Percentiles rank a stretch among this genome's conserved stretches.
Evolutionary conservation across 2,113 vertebrate species (phyloP).

Genomic region (Petrocephalus microphthalmus): DNA sequence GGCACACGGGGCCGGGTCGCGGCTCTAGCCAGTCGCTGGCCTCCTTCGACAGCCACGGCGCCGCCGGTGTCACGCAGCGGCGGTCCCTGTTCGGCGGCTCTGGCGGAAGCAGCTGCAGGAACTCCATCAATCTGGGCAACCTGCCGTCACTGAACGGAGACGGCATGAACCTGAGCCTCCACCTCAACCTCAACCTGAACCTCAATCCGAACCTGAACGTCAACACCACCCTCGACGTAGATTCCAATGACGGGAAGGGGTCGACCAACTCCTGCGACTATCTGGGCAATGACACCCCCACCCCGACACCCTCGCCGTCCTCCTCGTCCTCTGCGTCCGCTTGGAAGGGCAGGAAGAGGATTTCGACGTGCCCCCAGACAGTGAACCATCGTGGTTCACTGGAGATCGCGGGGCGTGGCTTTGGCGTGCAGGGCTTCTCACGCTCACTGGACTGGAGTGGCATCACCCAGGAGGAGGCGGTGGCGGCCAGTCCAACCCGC

Average conservation of each 20-base stretch:
- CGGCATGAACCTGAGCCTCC: constrained; percentile 63
- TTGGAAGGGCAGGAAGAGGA: constrained; percentile 62
- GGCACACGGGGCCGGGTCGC: constrained; percentile 46
- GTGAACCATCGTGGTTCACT: constrained; percentile 63
- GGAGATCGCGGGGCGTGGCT: constrained; percentile 51
- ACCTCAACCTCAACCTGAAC: constrained; percentile 64
- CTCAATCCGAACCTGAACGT: constrained; percentile 54
- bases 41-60: constrained; percentile 52
- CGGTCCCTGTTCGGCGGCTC: constrained; percentile 63
- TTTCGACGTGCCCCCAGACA: constrained; percentile 66
- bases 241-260: constrained; percentile 47
- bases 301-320: constrained; percentile 46
- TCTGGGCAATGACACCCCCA: constrained; percentile 38
- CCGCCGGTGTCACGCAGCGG: constrained; percentile 49
- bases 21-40: constrained; percentile 61
- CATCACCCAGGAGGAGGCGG: constrained; percentile 36
- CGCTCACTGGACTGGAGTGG: constrained; percentile 61
- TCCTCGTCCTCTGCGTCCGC: constrained; percentile 45
- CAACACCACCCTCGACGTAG: constrained; percentile 26
- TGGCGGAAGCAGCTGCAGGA: constrained; percentile 50
- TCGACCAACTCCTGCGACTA: constrained; percentile 41
- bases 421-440: constrained; percentile 51
- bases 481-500: constrained; percentile 50
- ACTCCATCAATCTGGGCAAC: constrained; percentile 69
- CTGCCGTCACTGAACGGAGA: constrained; percentile 67